Evolutionary conservation across 2,797 vertebrate species (phyloP).

Genomic region (Vultur gryphus): DNA sequence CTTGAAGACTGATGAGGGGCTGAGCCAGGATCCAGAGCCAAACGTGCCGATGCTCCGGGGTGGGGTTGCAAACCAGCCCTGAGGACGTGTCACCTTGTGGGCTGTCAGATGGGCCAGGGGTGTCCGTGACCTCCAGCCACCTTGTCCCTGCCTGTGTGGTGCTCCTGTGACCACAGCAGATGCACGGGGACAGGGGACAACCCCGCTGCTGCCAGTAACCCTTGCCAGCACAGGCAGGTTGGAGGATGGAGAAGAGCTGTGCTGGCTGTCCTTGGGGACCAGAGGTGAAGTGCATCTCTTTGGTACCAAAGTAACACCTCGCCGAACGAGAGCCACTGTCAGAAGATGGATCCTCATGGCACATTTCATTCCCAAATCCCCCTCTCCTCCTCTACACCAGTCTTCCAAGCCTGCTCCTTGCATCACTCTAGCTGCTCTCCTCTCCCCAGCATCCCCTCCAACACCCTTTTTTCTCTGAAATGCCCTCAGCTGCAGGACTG

Average conservation of each 20-base stretch:
- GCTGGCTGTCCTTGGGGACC: neutral
- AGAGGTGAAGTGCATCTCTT: neutral
- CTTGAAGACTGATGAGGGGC: accelerated
- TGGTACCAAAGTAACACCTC: neutral
- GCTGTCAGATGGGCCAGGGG: neutral
- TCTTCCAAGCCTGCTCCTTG: neutral
- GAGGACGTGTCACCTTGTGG: accelerated
- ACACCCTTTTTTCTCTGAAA: neutral
- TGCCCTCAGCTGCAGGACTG: neutral
- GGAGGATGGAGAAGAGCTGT: neutral
- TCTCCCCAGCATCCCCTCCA: neutral
- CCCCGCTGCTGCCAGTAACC: accelerated
- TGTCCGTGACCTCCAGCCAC: neutral
- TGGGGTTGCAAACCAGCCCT: neutral
- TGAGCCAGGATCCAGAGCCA: neutral
- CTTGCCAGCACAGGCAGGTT: neutral
- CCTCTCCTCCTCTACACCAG: neutral
- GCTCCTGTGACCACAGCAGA: neutral
- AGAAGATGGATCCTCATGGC: too few species aligned
- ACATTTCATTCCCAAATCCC: neutral
- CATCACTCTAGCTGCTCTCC: neutral
- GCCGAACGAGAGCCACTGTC: neutral
- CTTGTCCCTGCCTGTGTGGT: accelerated
- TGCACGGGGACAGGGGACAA: neutral
- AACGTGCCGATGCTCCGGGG: accelerated